phyloP scores from a whole-genome alignment of 2,888 invertebrate species.

The Labia minor region DNA sequence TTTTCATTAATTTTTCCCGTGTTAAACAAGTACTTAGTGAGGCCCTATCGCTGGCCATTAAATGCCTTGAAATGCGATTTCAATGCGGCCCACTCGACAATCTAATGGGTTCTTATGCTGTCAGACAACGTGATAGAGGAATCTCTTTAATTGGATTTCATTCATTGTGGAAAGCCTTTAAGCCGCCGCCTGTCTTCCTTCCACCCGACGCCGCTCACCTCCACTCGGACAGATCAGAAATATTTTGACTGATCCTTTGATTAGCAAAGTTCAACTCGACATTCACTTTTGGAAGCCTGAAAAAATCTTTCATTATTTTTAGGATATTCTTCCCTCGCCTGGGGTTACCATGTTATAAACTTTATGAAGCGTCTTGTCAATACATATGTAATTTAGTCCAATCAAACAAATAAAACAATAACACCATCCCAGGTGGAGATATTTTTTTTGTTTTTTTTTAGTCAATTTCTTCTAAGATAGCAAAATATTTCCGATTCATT shows the following conservation, averaged over 20 bases:
- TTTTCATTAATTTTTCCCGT: too few species aligned
- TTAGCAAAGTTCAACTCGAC: neutral
- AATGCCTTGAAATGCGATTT: conserved; percentile 7
- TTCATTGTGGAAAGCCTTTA: conserved; percentile 2
- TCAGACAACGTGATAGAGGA: conserved; percentile 7
- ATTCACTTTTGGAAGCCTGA: neutral
- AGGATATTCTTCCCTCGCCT: neutral
- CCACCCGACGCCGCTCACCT: neutral
- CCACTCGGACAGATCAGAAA: neutral
- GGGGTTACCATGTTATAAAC: neutral
- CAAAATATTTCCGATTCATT: neutral
- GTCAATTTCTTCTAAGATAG: neutral
- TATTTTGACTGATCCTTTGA: neutral
- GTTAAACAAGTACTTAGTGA: conserved; percentile 1
- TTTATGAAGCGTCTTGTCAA: neutral
- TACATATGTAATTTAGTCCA: neutral
- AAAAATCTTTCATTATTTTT: neutral
- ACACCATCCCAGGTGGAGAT: neutral
- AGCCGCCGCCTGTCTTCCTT: neutral
- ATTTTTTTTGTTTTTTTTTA: too few species aligned
- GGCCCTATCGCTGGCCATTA: conserved; percentile 7
- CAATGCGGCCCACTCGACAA: conserved; percentile 6
- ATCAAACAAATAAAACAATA: neutral
- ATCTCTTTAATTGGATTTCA: conserved; percentile 13
- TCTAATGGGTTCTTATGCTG: conserved; percentile 5